Evolutionary conservation across 2,888 invertebrate genomes (phyloP), one percentile per base, ranked within the genome.

Genomic region (Volucella zonaria): DNA sequence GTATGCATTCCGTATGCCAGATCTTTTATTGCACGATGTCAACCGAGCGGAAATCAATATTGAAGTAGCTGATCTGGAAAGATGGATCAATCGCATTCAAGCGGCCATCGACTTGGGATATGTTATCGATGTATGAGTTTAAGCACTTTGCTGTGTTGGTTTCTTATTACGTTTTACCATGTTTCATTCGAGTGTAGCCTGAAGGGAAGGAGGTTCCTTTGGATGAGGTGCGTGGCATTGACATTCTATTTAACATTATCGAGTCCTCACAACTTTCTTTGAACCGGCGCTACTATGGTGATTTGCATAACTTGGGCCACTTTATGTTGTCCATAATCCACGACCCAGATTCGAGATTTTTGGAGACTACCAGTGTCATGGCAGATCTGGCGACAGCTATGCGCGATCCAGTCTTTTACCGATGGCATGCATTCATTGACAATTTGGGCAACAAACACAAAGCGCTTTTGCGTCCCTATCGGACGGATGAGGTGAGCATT

Each of bases 351-450:
- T 93, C 94, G n/a, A 88, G 92, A 0, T 90, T 89, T 52, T 89
- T 96, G 95, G 97, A 97, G 93, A 93, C 94, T 1, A 95, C 95
- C 88, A 94, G 95, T 40, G 95, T 96, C 0, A 96, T 97, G 93
- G 96, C 95, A 0, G 96, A 96, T 89, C 94, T 95, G 3, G 94
- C 96, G 0, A 96, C 96, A 0, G 96, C 96, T 0, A 96, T 97
- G 96, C 93, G 97, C 61, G 97, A 97, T 91, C 97, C 97, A 0
- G 93, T 96, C 83, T 97, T 97, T 93, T 97, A 96, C 92, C 94
- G 96, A 89, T 96, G 95, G 96, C 97, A 97, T 89, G 94, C 95
- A 0, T 96, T 94, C 90, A 93, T 97, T 59, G 96, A 97, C 88
- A 93, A 94, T 83, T 91, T 96, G 42, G 97, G 96, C 93, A 94